Base-by-base conservation (phyloP, 2,797 vertebrate genomes). In the Microctenopoma stevenorrisi region DNA sequence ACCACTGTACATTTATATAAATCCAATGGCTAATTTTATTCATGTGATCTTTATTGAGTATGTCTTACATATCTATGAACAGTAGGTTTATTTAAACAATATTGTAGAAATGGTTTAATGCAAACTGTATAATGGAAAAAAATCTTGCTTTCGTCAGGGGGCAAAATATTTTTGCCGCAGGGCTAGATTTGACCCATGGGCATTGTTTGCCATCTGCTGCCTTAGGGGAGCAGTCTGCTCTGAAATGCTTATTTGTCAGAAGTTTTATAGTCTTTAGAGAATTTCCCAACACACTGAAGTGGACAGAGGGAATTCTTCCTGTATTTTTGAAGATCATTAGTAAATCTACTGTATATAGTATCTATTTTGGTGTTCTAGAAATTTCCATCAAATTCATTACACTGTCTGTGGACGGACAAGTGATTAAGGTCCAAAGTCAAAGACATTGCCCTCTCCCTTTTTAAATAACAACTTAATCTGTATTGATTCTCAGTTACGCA, bases 401-500 rank as follows among this genome's bases (percentile, higher is more conserved):
- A 90, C 78, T 33, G 53, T 79, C 75, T 22, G n/a, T 63, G 55
- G 59, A 57, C 69, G 78, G 78, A 72, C 79, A 30, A 79, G 64
- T 83, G 78, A 86, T 88, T 89, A 77, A 86, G 86, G 72, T 67
- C 78, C 69, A 85, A 84, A 88, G 83, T 90, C 83, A 86, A 79
- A 84, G 79, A 78, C 83, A 91, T 72, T 77, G 74, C 78, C 81
- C 76, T 84, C 76, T 76, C 69, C 72, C 56, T 81, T 40, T 79
- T 67, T 79, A 86, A 89, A 92, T 74, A 81, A 88, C 84, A 66
- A 75, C 84, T 86, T 91, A 85, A 93, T 90, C 83, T 82, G 60
- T 90, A 93, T 93, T 81, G 91, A 92, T 90, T 89, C 57, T 25
- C 69, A 78, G 73, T 85, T 90, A 80, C 56, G 74, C 73, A 78